These are phyloP conservation scores for Diadegma fenestrale DNA, from an alignment of 2,888 invertebrate genomes.

Conservation along the genomic window DNA sequence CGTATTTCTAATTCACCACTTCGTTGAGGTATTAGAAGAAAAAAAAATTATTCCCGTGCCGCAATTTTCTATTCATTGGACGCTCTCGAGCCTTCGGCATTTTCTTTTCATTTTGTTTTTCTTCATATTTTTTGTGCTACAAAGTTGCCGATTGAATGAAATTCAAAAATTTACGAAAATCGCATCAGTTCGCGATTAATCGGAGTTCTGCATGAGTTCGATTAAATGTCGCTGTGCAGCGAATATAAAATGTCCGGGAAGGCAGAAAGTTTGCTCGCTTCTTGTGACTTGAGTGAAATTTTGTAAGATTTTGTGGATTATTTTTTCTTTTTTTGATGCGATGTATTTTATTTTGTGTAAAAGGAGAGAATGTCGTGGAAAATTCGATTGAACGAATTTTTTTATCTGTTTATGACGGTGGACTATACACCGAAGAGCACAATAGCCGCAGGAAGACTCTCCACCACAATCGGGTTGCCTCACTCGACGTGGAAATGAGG, in stretches of 20 bases:
- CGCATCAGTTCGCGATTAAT: too few relatives aligned
- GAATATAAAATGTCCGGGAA: neutral
- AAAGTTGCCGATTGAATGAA: neutral
- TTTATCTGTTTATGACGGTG: constrained; percentile 38
- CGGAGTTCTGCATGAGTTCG: too few relatives aligned
- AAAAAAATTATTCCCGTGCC: neutral
- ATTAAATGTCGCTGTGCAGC: too few relatives aligned
- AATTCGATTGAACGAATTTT: constrained; percentile 80
- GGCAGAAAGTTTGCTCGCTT: neutral
- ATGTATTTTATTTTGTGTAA: constrained; percentile 39
- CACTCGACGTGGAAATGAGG: constrained; percentile 83
- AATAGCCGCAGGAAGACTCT: constrained; percentile 74
- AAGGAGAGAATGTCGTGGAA: constrained; percentile 71
- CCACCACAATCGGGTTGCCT: constrained; percentile 80
- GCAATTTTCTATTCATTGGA: neutral
- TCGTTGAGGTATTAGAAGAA: neutral
- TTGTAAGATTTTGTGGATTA: constrained; percentile 35
- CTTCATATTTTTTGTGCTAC: neutral
- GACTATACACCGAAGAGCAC: constrained; percentile 58
- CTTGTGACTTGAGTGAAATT: constrained; percentile 4
- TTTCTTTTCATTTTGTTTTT: too few relatives aligned
- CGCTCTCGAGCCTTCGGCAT: too few relatives aligned
- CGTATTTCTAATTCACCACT: constrained; percentile 32
- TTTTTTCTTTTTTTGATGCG: neutral
- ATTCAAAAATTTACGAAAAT: too few relatives aligned